A percentile compares a stretch with the other conserved stretches of the same genome.
Conservation (phyloP, 2,797 vertebrate genomes). For the Sarcoramphus papa region DNA sequence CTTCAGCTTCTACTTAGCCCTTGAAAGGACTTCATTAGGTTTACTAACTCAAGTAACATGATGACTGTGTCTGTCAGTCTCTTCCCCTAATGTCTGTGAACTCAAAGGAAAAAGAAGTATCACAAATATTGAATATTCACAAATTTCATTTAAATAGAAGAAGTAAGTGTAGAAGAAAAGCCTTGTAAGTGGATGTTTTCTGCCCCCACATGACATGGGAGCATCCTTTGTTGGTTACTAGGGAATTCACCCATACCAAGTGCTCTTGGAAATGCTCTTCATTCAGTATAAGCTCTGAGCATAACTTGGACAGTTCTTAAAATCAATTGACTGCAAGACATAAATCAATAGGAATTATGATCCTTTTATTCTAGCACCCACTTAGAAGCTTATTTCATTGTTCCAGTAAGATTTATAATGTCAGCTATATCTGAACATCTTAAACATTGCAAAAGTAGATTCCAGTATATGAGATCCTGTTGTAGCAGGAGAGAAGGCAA, state of each 20-base stretch:
- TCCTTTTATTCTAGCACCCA: neutral
- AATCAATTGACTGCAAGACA: neutral
- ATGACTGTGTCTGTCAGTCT: neutral
- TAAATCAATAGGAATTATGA: neutral
- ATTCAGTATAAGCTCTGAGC: neutral
- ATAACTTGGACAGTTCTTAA: neutral
- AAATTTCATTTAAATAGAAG: neutral
- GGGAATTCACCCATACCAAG: neutral
- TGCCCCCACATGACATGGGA: neutral
- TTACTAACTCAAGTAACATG: neutral
- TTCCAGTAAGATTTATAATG: neutral
- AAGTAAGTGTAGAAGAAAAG: neutral
- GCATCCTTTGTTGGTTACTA: neutral
- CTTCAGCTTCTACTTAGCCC: neutral
- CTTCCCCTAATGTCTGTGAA: neutral
- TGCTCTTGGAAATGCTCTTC: neutral
- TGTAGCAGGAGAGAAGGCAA: neutral
- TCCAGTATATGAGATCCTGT: neutral
- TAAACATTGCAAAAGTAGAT: neutral
- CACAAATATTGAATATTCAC: neutral
- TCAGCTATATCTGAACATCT: neutral
- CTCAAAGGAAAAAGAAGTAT: neutral
- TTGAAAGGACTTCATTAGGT: neutral
- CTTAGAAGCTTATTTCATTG: neutral
- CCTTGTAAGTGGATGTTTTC: neutral